A percentile compares a stretch with the other conserved stretches of the same genome.
These are phyloP conservation scores for Radopholus similis DNA, from an alignment of 1,140 invertebrate genomes.

Conservation along the genomic window DNA sequence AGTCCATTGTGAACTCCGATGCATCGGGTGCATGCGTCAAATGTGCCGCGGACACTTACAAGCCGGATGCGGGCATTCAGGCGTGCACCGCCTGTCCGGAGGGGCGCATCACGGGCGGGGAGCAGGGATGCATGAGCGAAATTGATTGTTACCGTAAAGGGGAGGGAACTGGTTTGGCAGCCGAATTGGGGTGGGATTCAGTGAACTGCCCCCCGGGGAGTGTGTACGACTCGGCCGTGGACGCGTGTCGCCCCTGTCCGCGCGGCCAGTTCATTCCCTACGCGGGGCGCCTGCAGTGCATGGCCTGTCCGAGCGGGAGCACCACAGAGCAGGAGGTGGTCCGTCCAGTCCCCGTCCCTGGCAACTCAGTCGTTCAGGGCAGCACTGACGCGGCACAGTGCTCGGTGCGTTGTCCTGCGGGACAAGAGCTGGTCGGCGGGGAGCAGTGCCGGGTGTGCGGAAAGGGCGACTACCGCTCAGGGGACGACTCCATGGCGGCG, in stretches of 20 bases:
- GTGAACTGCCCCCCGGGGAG: slow-evolving; percentile 18
- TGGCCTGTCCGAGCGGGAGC: slow-evolving; percentile 7
- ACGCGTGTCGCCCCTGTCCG: slow-evolving; percentile 5
- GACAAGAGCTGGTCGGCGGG: slow-evolving; percentile 4
- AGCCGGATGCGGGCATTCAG: slow-evolving; percentile 2
- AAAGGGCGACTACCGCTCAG: too few relatives aligned
- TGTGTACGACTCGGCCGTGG: slow-evolving; percentile 11
- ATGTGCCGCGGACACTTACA: slow-evolving; percentile 15
- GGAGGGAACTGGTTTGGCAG: too few relatives aligned
- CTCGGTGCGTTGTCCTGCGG: slow-evolving; percentile 15
- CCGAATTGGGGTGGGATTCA: too few relatives aligned
- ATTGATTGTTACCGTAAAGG: slow-evolving; percentile 14
- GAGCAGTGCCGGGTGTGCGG: slow-evolving; percentile 16
- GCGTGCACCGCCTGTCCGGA: slow-evolving; percentile 1
- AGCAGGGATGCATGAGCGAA: slow-evolving; percentile 14
- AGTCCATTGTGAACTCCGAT: background rate
- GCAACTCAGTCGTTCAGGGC: background rate
- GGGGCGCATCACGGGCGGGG: slow-evolving; percentile 16
- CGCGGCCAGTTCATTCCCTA: slow-evolving; percentile 26
- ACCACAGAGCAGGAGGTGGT: slow-evolving; percentile 16
- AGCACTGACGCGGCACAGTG: slow-evolving; percentile 17
- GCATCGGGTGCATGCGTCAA: slow-evolving; percentile 7
- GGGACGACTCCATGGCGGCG: background rate
- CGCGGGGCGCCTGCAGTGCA: slow-evolving; percentile 12
- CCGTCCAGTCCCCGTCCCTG: background rate